Percentiles rank a stretch among this genome's conserved stretches.
phyloP scores from a whole-genome alignment of 2,888 invertebrate genomes.

The Cataglyphis rosenhaueri region DNA sequence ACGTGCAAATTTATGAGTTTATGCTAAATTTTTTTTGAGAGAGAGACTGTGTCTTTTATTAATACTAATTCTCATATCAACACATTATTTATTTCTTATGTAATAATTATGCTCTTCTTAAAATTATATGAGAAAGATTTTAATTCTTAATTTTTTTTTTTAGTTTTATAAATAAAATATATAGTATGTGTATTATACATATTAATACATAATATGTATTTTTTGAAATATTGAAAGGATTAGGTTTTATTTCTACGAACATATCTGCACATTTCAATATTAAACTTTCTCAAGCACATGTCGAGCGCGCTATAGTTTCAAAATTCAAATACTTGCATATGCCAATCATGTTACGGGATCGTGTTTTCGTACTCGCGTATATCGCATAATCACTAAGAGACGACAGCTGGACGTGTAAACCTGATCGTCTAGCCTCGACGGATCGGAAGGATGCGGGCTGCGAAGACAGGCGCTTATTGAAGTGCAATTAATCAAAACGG shows the following conservation, averaged over 20 bases:
- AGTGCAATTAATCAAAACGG: slow-evolving; percentile 80
- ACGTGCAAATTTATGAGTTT: neutral
- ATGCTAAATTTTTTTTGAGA: neutral
- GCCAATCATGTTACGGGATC: slow-evolving; percentile 35
- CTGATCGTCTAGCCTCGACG: slow-evolving; percentile 34
- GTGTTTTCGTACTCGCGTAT: slow-evolving; percentile 24
- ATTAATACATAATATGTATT: neutral
- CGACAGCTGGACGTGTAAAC: slow-evolving; percentile 51
- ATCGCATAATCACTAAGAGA: slow-evolving; percentile 36
- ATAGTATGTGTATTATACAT: too few species aligned
- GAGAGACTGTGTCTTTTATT: neutral
- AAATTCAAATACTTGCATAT: slow-evolving; percentile 29
- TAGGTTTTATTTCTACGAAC: neutral
- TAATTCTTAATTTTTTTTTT: neutral
- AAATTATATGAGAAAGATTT: neutral
- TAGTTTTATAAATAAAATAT: neutral
- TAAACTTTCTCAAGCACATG: slow-evolving; percentile 24
- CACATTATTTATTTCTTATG: neutral
- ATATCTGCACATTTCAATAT: neutral
- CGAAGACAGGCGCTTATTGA: slow-evolving; percentile 77
- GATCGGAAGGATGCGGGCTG: slow-evolving; percentile 54
- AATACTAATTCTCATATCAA: neutral
- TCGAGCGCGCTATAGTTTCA: slow-evolving; percentile 6
- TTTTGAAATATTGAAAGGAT: neutral
- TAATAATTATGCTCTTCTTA: neutral